Percentiles rank a stretch among this genome's conserved stretches.
Evolutionary conservation across 2,797 vertebrate genomes (phyloP).

Genomic region (Danio aesculapii): DNA sequence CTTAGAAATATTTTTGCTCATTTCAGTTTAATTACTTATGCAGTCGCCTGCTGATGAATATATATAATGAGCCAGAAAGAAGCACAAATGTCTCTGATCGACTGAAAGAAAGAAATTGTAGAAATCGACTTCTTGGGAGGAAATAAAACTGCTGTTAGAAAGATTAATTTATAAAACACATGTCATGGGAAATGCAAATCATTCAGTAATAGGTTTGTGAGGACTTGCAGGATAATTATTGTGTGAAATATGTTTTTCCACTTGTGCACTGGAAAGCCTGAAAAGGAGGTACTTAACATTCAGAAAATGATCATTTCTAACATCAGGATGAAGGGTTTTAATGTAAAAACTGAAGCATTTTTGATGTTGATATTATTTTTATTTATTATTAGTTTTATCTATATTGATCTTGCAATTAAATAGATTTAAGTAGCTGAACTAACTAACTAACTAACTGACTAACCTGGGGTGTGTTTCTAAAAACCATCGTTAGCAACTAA

Average conservation of each 20-base stretch:
- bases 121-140: not conserved
- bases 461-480: no score
- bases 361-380: no score
- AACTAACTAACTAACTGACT: no score
- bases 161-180: constrained; percentile 15
- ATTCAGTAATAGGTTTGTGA: constrained; percentile 1
- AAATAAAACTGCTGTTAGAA: constrained; percentile 16
- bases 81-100: constrained; percentile 33
- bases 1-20: constrained; percentile 64
- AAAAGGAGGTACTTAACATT: not conserved
- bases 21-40: constrained; percentile 68
- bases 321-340: not conserved
- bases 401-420: no score
- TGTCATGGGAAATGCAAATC: not conserved
- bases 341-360: no score
- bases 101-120: constrained; percentile 29
- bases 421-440: no score
- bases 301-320: not conserved
- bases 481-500: no score
- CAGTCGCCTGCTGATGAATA: constrained; percentile 61
- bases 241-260: not conserved
- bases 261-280: not conserved
- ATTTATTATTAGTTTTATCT: no score
- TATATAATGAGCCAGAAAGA: constrained; percentile 52
- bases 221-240: not conserved